Conservation (phyloP, 2,888 invertebrate species). For the Ochropleura leucogaster region DNA sequence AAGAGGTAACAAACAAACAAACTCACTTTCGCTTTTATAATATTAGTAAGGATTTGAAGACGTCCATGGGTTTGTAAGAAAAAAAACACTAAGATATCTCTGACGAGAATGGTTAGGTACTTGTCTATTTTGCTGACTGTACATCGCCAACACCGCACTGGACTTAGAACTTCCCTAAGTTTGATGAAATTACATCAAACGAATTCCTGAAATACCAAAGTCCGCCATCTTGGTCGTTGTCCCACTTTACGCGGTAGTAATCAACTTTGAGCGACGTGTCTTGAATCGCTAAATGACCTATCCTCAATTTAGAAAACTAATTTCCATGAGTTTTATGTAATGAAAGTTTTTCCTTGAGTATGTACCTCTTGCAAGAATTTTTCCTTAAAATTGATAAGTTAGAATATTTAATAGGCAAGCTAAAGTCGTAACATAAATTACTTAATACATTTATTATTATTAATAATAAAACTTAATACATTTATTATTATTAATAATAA, state of each 20-base stretch:
- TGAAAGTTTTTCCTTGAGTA: neutral
- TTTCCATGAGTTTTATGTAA: neutral
- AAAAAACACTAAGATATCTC: too few species aligned
- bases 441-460: neutral
- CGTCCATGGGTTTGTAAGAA: too few species aligned
- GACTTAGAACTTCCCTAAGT: neutral
- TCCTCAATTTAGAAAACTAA: neutral
- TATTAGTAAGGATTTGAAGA: too few species aligned
- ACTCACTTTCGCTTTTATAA: too few species aligned
- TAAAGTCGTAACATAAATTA: neutral
- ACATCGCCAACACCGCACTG: too few species aligned
- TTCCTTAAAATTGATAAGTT: neutral
- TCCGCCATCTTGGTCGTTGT: slow-evolving; percentile 1
- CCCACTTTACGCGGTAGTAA: slow-evolving; percentile 34
- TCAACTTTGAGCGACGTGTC: slow-evolving; percentile 36
- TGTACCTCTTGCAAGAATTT: neutral
- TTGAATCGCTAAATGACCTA: slow-evolving; percentile 26
- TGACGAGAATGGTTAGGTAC: too few species aligned
- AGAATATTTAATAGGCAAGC: neutral
- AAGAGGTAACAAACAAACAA: too few species aligned
- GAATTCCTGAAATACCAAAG: slow-evolving; percentile 18
- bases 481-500: neutral
- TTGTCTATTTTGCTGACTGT: too few species aligned
- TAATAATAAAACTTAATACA: too few species aligned
- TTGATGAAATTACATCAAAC: slow-evolving; percentile 38